Evolutionary conservation across 2,113 vertebrate species (phyloP), one percentile per base, ranked within the genome.

Genomic region (Melanostigma gelatinosum): DNA sequence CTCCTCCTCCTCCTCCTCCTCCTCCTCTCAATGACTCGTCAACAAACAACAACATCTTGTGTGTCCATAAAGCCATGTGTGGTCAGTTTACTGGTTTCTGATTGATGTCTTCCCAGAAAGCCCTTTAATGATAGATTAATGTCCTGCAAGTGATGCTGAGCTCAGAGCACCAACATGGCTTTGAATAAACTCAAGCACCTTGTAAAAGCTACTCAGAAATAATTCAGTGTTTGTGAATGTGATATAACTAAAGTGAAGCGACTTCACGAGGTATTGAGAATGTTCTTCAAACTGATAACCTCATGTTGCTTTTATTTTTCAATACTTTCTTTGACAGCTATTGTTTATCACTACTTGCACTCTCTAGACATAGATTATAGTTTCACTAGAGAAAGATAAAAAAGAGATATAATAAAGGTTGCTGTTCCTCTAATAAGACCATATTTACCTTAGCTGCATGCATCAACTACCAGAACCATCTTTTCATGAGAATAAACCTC

Each of bases 11-110:
- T n/a, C 67, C 1, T 27, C 50, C 40, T 60, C 67, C 40, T 60
- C 58, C 48, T 13, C 57, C 8, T 54, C 73, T 68, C 62, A 20
- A 0, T 29, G 74, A 15, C 58, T 20, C 29, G n/a, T 3, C 40
- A 27, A 61, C 29, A 86, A 65, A 66, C 75, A 79, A 24, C 24
- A 24, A 24, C 18, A 38, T 29, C 61, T 4, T 54, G 54, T 24
- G n/a, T 55, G 72, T 73, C 44, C 27, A 40, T 48, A 55, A 71
- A 24, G 36, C 54, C 57, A 42, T 34, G 20, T 66, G 24, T 44
- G 27, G 46, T 61, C 40, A 50, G 40, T 77, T 38, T 69, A 15
- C 63, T 68, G 13, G n/a, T 50, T n/a, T 66, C 24, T 75, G 40
- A 38, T 71, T 57, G 62, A 65, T 61, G 32, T 36, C 36, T 29